Conservation (phyloP, 2,797 vertebrate genomes). For the Syncerus caffer region DNA sequence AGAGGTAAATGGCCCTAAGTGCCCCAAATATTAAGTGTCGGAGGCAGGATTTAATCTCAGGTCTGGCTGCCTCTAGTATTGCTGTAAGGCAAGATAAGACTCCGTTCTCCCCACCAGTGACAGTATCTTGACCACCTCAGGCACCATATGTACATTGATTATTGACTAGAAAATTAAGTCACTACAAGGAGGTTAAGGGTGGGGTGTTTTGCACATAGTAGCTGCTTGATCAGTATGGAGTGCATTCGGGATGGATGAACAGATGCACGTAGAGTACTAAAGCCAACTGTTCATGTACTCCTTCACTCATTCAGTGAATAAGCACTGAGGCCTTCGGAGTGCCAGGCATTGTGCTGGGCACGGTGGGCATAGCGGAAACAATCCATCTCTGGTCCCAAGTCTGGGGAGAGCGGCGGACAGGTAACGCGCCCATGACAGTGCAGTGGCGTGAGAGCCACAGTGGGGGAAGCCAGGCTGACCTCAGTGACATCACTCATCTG, state of each 20-base stretch:
- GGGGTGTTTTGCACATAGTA: neutral
- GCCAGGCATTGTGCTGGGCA: neutral
- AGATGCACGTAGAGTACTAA: neutral
- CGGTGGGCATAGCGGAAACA: neutral
- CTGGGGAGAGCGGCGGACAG: neutral
- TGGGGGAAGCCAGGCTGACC: neutral
- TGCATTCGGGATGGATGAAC: neutral
- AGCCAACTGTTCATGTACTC: neutral
- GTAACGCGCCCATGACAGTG: neutral
- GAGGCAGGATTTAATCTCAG: neutral
- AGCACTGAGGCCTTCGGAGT: neutral
- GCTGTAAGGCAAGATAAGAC: neutral
- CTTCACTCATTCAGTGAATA: neutral
- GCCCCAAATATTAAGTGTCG: neutral
- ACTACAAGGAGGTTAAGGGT: neutral
- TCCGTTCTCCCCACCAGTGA: neutral
- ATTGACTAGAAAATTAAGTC: constrained; percentile 3
- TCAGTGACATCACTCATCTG: neutral
- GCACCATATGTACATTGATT: neutral
- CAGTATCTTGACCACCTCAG: neutral
- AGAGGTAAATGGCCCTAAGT: neutral
- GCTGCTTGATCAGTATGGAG: neutral
- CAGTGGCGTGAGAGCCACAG: neutral
- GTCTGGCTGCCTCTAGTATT: neutral
- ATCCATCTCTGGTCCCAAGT: neutral